Conservation (phyloP, 2,113 vertebrate species). For the Solenodon paradoxus region DNA sequence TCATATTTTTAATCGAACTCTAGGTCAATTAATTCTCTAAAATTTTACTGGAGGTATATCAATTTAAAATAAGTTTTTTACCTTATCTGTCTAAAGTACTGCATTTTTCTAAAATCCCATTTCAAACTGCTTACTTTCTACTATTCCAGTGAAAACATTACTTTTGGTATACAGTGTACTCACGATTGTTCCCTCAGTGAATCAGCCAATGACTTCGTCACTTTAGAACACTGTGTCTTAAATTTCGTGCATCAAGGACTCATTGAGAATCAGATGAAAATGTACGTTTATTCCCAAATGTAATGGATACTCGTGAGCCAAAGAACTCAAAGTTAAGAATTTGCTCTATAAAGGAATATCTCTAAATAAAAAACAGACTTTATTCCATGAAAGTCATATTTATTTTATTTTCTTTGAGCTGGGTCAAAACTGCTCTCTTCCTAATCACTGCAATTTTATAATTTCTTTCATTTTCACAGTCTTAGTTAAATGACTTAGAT, state of each 20-base stretch:
- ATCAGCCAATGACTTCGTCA: slow-evolving; percentile 4
- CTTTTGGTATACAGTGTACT: background rate
- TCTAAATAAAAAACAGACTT: background rate
- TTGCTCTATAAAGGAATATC: background rate
- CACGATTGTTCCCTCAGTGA: background rate
- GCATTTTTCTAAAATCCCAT: background rate
- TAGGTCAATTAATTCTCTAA: background rate
- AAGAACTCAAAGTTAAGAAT: background rate
- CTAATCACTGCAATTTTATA: background rate
- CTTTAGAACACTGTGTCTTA: background rate
- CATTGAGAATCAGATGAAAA: background rate
- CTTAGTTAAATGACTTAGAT: background rate
- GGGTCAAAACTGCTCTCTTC: background rate
- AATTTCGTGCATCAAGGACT: background rate
- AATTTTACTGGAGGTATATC: background rate
- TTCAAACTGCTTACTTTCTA: slow-evolving; percentile 1
- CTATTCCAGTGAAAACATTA: background rate
- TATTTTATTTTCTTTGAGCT: background rate
- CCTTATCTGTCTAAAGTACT: background rate
- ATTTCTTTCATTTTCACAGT: background rate
- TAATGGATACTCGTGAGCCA: background rate
- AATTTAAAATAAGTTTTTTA: background rate
- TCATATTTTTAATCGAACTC: slow-evolving; percentile 35
- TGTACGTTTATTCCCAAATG: background rate
- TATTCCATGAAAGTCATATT: background rate